Conservation (phyloP, 2,888 invertebrate genomes). For the Lypha dubia region DNA sequence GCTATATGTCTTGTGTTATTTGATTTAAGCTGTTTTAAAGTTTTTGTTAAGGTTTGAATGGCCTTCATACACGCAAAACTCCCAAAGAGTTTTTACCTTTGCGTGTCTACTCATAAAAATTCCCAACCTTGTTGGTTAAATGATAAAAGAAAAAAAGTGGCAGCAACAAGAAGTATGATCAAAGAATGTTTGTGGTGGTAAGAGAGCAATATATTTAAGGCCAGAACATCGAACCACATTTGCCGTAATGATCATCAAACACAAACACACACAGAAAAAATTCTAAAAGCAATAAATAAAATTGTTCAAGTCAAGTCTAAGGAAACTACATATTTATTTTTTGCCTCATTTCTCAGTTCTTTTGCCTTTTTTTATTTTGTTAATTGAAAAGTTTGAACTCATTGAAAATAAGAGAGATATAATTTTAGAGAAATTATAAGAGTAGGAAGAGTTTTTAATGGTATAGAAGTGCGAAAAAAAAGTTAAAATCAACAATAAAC, state of each 20-base stretch:
- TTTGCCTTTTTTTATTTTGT: conserved; percentile 9
- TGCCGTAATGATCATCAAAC: conserved; percentile 47
- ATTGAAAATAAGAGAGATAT: background rate
- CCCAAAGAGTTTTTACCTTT: conserved; percentile 35
- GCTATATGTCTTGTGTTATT: conserved; percentile 48
- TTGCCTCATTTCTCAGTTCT: background rate
- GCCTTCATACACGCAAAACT: conserved; percentile 60
- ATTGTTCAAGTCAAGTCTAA: background rate
- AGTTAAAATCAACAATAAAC: too few relatives aligned
- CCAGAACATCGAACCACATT: conserved; percentile 63
- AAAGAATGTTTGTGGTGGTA: conserved; percentile 58
- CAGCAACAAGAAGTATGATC: conserved; percentile 43
- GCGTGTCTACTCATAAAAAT: conserved; percentile 13
- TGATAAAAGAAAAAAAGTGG: background rate
- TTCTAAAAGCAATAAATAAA: background rate
- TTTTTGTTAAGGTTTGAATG: conserved; percentile 29
- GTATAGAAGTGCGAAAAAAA: too few relatives aligned
- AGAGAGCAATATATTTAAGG: conserved; percentile 43
- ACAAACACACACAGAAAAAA: conserved; percentile 22
- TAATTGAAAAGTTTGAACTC: background rate
- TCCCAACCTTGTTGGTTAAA: background rate
- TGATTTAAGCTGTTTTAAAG: conserved; percentile 28
- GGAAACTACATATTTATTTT: conserved; percentile 11
- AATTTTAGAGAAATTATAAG: background rate
- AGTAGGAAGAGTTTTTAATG: background rate